A percentile compares a stretch with the other conserved stretches of the same genome.
Evolutionary conservation across 1,140 invertebrate genomes (phyloP).

Genomic region (Watersipora subatra): DNA sequence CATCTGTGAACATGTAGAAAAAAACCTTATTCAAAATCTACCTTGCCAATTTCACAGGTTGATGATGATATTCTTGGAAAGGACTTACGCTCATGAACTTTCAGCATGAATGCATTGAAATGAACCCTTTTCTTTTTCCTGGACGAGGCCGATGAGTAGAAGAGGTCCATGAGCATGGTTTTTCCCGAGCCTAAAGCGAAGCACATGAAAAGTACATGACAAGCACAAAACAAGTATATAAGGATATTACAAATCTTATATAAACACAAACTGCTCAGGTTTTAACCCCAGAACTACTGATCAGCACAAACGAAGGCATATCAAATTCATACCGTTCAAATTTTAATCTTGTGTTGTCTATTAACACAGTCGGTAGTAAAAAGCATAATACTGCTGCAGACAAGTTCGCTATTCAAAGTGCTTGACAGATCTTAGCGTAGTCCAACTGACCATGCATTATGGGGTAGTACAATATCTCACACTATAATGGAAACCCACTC

Average conservation of each 20-base stretch:
- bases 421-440: too few relatives aligned
- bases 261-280: too few relatives aligned
- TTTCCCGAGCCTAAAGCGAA: constrained; percentile 44
- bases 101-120: constrained; percentile 94
- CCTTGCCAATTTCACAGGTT: too few relatives aligned
- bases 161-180: constrained; percentile 98
- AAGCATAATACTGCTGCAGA: too few relatives aligned
- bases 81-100: constrained; percentile 63
- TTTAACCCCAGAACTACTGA: too few relatives aligned
- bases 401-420: too few relatives aligned
- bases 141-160: constrained; percentile 62
- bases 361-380: background rate
- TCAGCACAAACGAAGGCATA: too few relatives aligned
- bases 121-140: constrained; percentile 67
- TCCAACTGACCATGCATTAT: background rate
- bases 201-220: background rate
- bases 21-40: too few relatives aligned
- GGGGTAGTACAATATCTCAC: background rate
- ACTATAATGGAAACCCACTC: constrained; percentile 10
- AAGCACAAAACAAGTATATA: background rate
- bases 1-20: too few relatives aligned
- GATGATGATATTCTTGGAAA: too few relatives aligned
- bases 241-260: background rate
- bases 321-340: background rate
- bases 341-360: background rate